These are phyloP conservation scores for Dasysyrphus albostriatus DNA, from an alignment of 2,888 invertebrate species.

Conservation along the genomic window DNA sequence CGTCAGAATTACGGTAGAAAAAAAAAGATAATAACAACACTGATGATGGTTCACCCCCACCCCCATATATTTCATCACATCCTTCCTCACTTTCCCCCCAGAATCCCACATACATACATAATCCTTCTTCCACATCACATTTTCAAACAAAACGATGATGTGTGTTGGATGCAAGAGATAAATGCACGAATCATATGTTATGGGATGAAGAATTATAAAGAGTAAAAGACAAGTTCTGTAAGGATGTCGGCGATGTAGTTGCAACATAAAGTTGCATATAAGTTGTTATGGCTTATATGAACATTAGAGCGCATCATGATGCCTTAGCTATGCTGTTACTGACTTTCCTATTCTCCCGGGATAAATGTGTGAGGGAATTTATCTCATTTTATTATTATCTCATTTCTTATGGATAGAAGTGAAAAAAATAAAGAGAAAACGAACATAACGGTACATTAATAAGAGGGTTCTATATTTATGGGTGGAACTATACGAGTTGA, in stretches of 20 bases:
- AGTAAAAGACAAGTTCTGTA: constrained; percentile 5
- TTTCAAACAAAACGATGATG: constrained; percentile 32
- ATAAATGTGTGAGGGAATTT: constrained; percentile 59
- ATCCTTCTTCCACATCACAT: constrained; percentile 16
- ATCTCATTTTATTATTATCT: constrained; percentile 64
- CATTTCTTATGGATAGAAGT: constrained; percentile 6
- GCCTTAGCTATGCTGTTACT: constrained; percentile 9
- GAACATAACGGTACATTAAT: not conserved
- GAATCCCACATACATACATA: not conserved
- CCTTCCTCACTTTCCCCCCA: not conserved
- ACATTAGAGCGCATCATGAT: not conserved
- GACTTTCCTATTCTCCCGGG: constrained; percentile 21
- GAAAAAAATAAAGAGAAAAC: constrained; percentile 30
- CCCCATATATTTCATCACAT: constrained; percentile 12
- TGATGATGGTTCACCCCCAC: constrained; percentile 50
- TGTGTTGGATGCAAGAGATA: constrained; percentile 51
- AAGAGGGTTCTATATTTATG: constrained; percentile 5
- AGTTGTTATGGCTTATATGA: constrained; percentile 34
- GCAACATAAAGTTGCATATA: constrained; percentile 70
- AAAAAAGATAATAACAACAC: constrained; percentile 56
- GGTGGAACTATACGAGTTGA: not conserved
- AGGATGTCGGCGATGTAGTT: not conserved
- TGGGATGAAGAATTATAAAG: constrained; percentile 38
- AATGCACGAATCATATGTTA: constrained; percentile 49
- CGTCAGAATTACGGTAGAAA: constrained; percentile 55